Evolutionary conservation across 1,140 invertebrate species (phyloP), one percentile per base, ranked within the genome.

Genomic region (Olivierus martensii): DNA sequence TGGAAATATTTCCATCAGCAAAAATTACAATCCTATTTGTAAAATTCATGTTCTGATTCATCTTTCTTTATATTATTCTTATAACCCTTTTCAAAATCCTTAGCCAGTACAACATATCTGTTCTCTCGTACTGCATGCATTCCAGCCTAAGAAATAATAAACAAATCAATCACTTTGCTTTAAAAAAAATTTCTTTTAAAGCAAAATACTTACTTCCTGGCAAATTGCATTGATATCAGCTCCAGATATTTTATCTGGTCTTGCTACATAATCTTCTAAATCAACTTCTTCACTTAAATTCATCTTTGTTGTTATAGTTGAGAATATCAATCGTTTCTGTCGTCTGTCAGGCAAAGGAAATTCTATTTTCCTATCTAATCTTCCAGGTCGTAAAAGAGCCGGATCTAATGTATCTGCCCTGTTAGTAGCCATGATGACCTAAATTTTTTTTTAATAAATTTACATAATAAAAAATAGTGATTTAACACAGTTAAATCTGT

Each of bases 31-130:
- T 28, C 4, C 28, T 94, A 99, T 79, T 97, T 99, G 68, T 99
- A 99, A 72, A 99, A 99, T 70, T 99, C 94, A 65, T 98, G 94
- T 75, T 98, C 94, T 61, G 90, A 89, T 73, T 97, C 93, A 72
- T 98, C 93, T 67, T 99, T 99, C 73, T 99, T 98, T 60, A 96
- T 96, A 66, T 98, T 98, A 67, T 97, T 98, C 67, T 99, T 99
- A 72, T 99, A 99, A 22, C 86, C 87, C 66, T 99, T 99, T 69
- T 99, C 95, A 66, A 99, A 99, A 73, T 99, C 96, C 73, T 99
- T 99, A 2, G 90, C 84, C 35, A 99, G 72, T 7, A 99, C 93
- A 61, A 99, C 94, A 68, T 97, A 98, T 46, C 95, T 82, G 75
- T 99, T 99, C 71, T 99, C 94, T 54, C 96, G 76, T 0, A 99